Conservation (phyloP, 1,140 invertebrate species). For the Bradysia coprophila region DNA sequence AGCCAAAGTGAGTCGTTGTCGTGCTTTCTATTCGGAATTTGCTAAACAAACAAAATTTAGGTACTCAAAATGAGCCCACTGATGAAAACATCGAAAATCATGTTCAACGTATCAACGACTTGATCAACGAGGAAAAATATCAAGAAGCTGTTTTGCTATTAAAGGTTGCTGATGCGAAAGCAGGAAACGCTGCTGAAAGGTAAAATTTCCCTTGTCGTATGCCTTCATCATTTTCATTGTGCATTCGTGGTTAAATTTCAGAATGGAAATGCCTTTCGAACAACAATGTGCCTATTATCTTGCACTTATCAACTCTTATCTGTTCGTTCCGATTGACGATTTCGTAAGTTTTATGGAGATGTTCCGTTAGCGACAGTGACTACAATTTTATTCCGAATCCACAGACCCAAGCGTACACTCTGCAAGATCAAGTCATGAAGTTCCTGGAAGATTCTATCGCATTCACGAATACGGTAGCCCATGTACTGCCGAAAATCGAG, state of each 20-base stretch:
- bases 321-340: slow-evolving; percentile 3
- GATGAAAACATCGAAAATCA: slow-evolving; percentile 16
- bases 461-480: slow-evolving; percentile 46
- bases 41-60: no score
- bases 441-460: slow-evolving; percentile 39
- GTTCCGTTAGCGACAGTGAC: neutral
- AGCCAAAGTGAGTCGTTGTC: slow-evolving; percentile 11
- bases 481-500: slow-evolving; percentile 48
- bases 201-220: no score
- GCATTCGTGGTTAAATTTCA: no score
- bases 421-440: slow-evolving; percentile 30
- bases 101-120: slow-evolving; percentile 10
- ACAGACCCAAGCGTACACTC: slow-evolving; percentile 20
- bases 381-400: neutral
- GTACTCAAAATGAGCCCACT: slow-evolving; percentile 11
- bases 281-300: slow-evolving; percentile 15
- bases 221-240: no score
- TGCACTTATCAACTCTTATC: slow-evolving; percentile 15
- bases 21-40: no score
- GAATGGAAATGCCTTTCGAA: slow-evolving; percentile 5
- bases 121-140: slow-evolving; percentile 15
- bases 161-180: slow-evolving; percentile 7
- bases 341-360: neutral
- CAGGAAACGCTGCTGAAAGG: no score
- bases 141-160: slow-evolving; percentile 13